Conservation (phyloP, 2,113 vertebrate genomes). For the Halichoerus grypus region DNA sequence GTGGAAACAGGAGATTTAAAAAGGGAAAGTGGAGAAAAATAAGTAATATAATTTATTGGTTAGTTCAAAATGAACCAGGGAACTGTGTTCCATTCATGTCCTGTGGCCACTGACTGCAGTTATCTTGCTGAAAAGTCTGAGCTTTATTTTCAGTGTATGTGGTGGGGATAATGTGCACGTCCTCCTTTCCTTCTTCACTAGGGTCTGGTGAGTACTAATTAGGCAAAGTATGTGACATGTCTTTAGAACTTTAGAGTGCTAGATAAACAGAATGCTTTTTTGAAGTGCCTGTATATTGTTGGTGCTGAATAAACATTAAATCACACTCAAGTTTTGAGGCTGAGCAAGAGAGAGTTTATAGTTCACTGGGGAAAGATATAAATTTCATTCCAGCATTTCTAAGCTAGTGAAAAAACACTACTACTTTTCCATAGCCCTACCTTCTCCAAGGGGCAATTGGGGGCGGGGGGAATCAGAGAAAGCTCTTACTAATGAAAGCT, state of each 20-base stretch:
- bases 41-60: background rate
- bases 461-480: background rate
- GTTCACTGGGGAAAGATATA: constrained; percentile 60
- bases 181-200: background rate
- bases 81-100: background rate
- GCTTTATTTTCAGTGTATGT: constrained; percentile 17
- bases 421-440: constrained; percentile 36
- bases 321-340: constrained; percentile 69
- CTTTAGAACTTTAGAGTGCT: constrained; percentile 65
- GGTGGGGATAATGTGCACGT: background rate
- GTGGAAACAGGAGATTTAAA: background rate
- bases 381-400: constrained; percentile 56
- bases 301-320: constrained; percentile 75
- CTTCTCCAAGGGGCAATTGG: constrained; percentile 24
- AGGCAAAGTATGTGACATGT: constrained; percentile 36
- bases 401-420: constrained; percentile 57
- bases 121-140: constrained; percentile 20
- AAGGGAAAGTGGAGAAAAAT: background rate
- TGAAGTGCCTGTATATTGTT: constrained; percentile 66
- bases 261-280: constrained; percentile 71
- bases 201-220: constrained; percentile 38
- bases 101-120: constrained; percentile 1
- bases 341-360: constrained; percentile 52
- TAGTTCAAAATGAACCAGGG: background rate
- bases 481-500: background rate